These are phyloP conservation scores for Noturus placidus DNA, from an alignment of 2,113 vertebrate genomes.

Conservation along the genomic window DNA sequence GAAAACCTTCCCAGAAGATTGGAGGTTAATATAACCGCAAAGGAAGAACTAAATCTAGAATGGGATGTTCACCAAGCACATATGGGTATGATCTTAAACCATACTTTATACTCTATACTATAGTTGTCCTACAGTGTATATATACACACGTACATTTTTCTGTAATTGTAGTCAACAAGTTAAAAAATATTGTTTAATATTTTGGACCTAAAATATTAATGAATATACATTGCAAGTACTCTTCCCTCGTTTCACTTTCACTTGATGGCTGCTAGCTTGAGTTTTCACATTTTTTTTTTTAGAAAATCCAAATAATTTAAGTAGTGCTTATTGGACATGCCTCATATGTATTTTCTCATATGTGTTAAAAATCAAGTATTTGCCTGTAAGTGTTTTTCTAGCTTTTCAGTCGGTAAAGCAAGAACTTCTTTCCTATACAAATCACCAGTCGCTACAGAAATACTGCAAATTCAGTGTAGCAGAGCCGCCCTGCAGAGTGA, in stretches of 20 bases:
- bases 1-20: background rate
- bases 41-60: background rate
- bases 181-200: background rate
- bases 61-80: background rate
- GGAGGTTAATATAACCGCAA: background rate
- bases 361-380: constrained; percentile 62
- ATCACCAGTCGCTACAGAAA: constrained; percentile 64
- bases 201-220: background rate
- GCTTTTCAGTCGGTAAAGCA: constrained; percentile 61
- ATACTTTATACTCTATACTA: background rate
- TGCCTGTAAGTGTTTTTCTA: constrained; percentile 61
- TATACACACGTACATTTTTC: background rate
- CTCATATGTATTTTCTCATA: constrained; percentile 50
- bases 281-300: too few relatives aligned
- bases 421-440: constrained; percentile 58
- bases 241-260: background rate
- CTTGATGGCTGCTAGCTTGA: background rate
- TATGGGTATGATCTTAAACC: background rate
- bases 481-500: constrained; percentile 60
- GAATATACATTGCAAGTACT: background rate
- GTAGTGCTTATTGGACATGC: background rate
- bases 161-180: background rate
- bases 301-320: background rate
- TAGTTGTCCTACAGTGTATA: background rate
- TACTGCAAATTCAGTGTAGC: constrained; percentile 59